Conservation (phyloP, 2,888 invertebrate species). For the Scaptomyza reducta region DNA sequence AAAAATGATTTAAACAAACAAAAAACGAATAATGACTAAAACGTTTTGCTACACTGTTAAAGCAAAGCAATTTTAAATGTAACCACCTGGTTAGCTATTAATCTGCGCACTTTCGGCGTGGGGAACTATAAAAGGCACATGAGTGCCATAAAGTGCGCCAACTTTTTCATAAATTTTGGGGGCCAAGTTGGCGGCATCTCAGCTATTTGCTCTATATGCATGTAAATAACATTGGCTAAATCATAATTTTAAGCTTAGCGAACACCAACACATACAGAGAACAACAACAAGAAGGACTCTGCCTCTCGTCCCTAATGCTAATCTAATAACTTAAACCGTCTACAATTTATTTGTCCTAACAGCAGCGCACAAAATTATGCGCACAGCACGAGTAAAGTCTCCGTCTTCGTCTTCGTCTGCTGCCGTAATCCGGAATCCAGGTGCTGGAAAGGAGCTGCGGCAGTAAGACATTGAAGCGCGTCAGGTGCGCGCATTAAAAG, state of each 20-base stretch:
- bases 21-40: conserved; percentile 10
- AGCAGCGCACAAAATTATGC: conserved; percentile 78
- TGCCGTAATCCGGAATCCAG: conserved; percentile 52
- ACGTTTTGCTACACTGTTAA: conserved; percentile 3
- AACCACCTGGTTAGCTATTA: conserved; percentile 25
- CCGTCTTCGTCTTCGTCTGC: neutral
- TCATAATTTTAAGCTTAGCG: conserved; percentile 74
- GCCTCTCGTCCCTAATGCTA: conserved; percentile 68
- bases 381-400: conserved; percentile 42
- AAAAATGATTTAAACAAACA: conserved; percentile 30
- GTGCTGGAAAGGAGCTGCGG: conserved; percentile 33
- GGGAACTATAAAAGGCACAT: conserved; percentile 71
- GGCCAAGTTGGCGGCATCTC: conserved; percentile 39
- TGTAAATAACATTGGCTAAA: conserved; percentile 72
- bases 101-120: conserved; percentile 11
- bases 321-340: conserved; percentile 79
- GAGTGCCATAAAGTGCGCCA: conserved; percentile 46
- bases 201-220: conserved; percentile 63
- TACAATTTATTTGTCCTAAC: conserved; percentile 76
- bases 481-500: conserved; percentile 79
- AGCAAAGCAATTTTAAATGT: neutral
- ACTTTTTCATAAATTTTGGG: conserved; percentile 59
- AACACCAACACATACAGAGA: conserved; percentile 22
- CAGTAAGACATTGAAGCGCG: conserved; percentile 71
- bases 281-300: conserved; percentile 2